phyloP scores from a whole-genome alignment of 2,113 vertebrate genomes.

The Neoarius graeffei region DNA sequence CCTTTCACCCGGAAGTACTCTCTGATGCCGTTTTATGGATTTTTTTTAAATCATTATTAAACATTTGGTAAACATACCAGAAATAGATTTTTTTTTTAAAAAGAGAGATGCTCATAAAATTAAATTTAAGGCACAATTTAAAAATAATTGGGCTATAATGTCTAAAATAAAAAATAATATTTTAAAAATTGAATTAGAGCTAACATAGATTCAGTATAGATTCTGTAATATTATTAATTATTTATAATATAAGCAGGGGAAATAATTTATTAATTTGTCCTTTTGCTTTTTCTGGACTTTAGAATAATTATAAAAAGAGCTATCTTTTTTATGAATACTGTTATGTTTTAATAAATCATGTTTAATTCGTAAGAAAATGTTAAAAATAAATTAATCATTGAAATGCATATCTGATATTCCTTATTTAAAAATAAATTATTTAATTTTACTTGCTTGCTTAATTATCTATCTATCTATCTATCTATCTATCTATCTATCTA shows the following conservation, averaged over 20 bases:
- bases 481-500: not conserved
- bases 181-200: too few species aligned
- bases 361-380: not conserved
- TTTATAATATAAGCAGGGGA: not conserved
- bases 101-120: too few species aligned
- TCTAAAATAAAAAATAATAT: not conserved
- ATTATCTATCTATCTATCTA: too few species aligned
- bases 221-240: not conserved
- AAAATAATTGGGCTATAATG: not conserved
- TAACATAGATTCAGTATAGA: too few species aligned
- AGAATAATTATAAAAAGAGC: not conserved
- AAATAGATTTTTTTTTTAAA: not conserved
- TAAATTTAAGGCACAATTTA: not conserved
- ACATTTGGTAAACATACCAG: not conserved
- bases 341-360: not conserved
- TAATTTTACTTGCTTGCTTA: too few species aligned
- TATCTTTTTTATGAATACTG: not conserved
- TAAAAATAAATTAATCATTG: not conserved
- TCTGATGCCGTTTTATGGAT: not conserved
- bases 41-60: not conserved
- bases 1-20: slow-evolving; percentile 47
- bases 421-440: too few species aligned
- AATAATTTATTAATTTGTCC: too few species aligned
- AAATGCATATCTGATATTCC: not conserved
- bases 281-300: not conserved